Percentiles rank a stretch among this genome's conserved stretches.
phyloP scores from a whole-genome alignment of 2,113 vertebrate species.

The Fukomys damarensis region DNA sequence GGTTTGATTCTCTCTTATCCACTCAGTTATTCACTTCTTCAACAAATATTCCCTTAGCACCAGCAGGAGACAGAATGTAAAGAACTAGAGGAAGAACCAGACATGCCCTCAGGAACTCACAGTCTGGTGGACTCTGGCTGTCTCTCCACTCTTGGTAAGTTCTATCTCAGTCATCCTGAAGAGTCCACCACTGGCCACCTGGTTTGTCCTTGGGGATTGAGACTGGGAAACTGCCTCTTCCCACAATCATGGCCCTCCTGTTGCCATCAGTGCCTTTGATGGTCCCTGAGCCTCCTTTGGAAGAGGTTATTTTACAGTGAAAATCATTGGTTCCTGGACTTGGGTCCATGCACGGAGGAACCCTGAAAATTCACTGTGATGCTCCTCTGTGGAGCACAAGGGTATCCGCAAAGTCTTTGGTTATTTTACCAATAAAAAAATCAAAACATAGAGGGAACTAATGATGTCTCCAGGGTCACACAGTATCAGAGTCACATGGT shows the following conservation, averaged over 20 bases:
- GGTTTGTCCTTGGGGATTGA: conserved; percentile 11
- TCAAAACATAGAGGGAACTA: neutral
- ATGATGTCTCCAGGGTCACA: neutral
- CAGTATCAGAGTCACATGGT: neutral
- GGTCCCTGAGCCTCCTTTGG: neutral
- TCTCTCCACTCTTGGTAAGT: neutral
- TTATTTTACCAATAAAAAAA: neutral
- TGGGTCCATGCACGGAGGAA: neutral
- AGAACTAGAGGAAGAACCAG: neutral
- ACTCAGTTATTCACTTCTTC: neutral
- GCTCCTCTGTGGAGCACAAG: neutral
- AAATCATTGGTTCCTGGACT: neutral
- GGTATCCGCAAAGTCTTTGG: neutral
- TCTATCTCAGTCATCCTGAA: neutral
- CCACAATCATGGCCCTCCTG: fast-evolving
- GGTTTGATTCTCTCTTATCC: neutral
- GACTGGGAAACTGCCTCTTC: neutral
- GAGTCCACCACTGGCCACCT: neutral
- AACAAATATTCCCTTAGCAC: neutral
- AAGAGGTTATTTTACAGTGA: neutral
- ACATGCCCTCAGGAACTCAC: neutral
- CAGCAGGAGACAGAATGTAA: neutral
- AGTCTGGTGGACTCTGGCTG: neutral
- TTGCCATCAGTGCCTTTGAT: neutral
- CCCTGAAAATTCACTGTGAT: neutral